Base-by-base conservation (phyloP, 2,888 invertebrate species). In the Dasypolia templi region DNA sequence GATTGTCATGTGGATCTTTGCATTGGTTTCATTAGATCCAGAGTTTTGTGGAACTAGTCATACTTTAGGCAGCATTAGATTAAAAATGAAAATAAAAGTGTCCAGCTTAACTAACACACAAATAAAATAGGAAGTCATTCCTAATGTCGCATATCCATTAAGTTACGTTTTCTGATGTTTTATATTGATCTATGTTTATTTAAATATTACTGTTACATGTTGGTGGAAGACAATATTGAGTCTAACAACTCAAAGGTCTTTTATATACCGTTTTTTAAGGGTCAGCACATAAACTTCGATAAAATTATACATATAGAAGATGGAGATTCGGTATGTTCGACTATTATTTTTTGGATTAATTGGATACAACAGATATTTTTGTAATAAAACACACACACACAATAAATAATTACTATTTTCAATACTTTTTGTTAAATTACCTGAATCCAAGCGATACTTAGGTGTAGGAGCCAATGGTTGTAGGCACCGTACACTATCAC, bases 1-100 rank as follows among this genome's bases (percentile, higher is more conserved):
- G 86, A 91, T 90, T 89, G 85, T 89, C 80, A 49, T 77, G 39
- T 46, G 72, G 76, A 79, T 56, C 71, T 82, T 76, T 72, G 32
- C 58, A 44, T 61, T 68, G 51, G 64, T 77, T 77, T 82, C 53
- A 71, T 53, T 56, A 77, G 29, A 39, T 72, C 29, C 35, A 44
- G 19, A 35, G 19, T 35, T 68, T 32, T 14, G 3, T 42, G 11
- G 19, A 17, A 32, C 9, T 67, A 39, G 6, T 29, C 29, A 9
- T 2, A 12, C 0, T 11, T n/a, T 7, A 17, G 7, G n/a, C 32
- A 44, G 35, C 2, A 44, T 44, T n/a, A 22, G 2, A 26, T 5
- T 42, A n/a, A 39, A 35, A 29, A 19, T 3, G 32, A 9, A 26
- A 35, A 26, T 32, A 65, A 26, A 46, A 22, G 12, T 14, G 22